Evolutionary conservation across 2,797 vertebrate species (phyloP), one percentile per base, ranked within the genome.

Genomic region (Lacerta bilineata): DNA sequence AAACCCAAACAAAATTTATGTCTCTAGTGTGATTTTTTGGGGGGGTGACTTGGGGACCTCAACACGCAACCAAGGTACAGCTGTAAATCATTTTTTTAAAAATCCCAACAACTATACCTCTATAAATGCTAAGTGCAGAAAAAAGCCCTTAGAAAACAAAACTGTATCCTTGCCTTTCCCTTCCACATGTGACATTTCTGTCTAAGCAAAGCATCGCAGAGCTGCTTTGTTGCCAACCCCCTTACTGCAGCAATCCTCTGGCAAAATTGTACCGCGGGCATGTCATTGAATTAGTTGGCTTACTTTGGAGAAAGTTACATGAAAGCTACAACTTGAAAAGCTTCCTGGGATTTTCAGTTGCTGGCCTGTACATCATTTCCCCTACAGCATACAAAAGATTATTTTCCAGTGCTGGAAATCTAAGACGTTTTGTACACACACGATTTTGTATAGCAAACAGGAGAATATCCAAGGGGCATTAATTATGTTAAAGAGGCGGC

Each of bases 401-500:
- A 81, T 85, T 89, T 85, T 81, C 55, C 77, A 89, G n/a, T 75
- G 78, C 64, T 81, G 88, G 66, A 71, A 85, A 80, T 66, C 83
- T 80, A 81, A 85, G 84, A 89, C 8, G 25, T 75, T 89, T 85
- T 85, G 84, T 85, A 85, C 88, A 81, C 83, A 85, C 55, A 39
- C 83, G 41, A 85, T 89, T 89, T 80, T 85, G 87, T 88, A 86
- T 79, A 75, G 89, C 79, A 80, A 91, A 91, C 90, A 79, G 87
- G 80, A 89, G 89, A 84, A 94, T 71, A 90, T 92, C 90, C 94
- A 89, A 93, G 91, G 92, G 90, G 94, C 92, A 90, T 91, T 93
- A 92, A 88, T 91, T 82, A 78, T 76, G 85, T 94, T 95, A 94
- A 95, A 93, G 86, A 90, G 91, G 90, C 94, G 87, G 94, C 92